Evolutionary conservation across 1,140 invertebrate species (phyloP), one percentile per base, ranked within the genome.

Genomic region (Lordiphosa collinella): DNA sequence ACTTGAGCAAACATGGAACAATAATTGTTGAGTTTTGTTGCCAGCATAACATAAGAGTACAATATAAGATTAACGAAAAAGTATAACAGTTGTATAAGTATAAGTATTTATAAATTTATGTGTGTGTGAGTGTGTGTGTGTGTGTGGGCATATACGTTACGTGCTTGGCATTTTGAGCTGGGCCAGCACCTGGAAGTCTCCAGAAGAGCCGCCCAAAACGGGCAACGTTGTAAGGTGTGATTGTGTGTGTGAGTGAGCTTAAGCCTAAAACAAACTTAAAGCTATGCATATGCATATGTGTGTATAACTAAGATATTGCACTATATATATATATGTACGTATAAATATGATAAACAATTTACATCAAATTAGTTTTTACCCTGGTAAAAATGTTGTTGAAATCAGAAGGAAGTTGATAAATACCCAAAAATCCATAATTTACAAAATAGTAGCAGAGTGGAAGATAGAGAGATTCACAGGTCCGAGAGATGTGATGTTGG

Each of bases 311-410:
- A 71, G 54, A 72, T 82, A 82, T 82, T 82, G 76, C 76, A 82
- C 78, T 82, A 80, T 64, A 67, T 63, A 74, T 25, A 34, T 80
- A 54, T 61, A 38, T 65, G 22, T 65, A 57, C 58, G 48, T 62
- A 70, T 75, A 63, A 79, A 74, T 68, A 80, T 47, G 56, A 71
- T 84, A 64, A 84, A 72, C 72, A 82, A 82, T 82, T 78, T 78
- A 84, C 78, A 82, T 58, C 50, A 44, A 72, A 65, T 65, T 29
- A 31, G 47, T 44, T 52, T 43, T 35, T 40, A 40, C 41, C 11
- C 41, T 31, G 29, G 22, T 31, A 25, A n/a, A 44, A 31, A 31
- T 44, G 13, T 29, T 8, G 29, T 31, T 44, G 12, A 13, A 31
- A 12, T 44, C 8, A 44, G 41, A 44, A 29, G 7, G 25, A 29